Percentiles rank a stretch among this genome's conserved stretches.
Evolutionary conservation across 2,888 invertebrate species (phyloP).

Genomic region (Diarsia mendica): DNA sequence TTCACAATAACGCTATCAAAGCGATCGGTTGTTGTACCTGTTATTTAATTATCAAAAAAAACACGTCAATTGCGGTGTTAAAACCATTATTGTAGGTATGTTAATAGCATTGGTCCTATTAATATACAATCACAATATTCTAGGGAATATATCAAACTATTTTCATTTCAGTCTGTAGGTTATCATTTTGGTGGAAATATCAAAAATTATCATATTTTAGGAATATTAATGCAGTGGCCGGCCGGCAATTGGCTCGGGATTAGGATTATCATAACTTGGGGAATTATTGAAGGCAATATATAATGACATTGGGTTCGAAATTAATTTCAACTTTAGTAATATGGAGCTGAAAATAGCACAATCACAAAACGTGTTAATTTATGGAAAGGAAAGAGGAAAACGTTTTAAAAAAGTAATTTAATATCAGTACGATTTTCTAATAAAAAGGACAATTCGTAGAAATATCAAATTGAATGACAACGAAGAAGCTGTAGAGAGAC

Average conservation of each 20-base stretch:
- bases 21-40: not conserved
- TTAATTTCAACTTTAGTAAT: conserved; percentile 43
- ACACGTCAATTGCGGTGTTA: not conserved
- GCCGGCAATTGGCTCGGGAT: conserved; percentile 50
- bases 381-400: not conserved
- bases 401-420: conserved; percentile 9
- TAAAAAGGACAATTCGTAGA: not conserved
- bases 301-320: conserved; percentile 45
- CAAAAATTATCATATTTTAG: conserved; percentile 56
- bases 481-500: not conserved
- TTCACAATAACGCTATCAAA: not conserved
- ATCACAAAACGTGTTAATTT: conserved; percentile 16
- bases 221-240: conserved; percentile 51
- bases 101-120: not conserved
- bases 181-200: conserved; percentile 41
- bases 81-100: conserved; percentile 4
- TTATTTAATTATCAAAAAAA: not conserved
- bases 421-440: not conserved
- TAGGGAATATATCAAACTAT: conserved; percentile 1
- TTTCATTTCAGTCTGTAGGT: conserved; percentile 39
- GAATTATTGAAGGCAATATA: conserved; percentile 57
- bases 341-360: conserved; percentile 11
- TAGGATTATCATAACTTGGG: conserved; percentile 61
- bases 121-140: too few species aligned
- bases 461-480: not conserved